Base-by-base conservation (phyloP, 2,797 vertebrate species). In the Syncerus caffer region DNA sequence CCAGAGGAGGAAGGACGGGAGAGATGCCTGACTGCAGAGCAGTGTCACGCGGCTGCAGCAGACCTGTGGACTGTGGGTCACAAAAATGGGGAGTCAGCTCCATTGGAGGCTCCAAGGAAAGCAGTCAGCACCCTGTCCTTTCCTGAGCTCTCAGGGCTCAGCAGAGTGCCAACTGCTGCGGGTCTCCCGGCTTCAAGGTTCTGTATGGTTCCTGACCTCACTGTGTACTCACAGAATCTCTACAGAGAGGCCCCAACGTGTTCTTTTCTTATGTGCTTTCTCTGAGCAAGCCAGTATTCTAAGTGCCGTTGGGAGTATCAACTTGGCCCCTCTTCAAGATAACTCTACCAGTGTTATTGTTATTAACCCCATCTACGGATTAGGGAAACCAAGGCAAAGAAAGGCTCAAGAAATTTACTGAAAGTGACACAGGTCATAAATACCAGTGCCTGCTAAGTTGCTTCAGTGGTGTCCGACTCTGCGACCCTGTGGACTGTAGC, bases 211-310 rank as follows among this genome's bases (percentile, higher is more conserved):
- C 34, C 4, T 19, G 8, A 29, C 5, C 23, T 15, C 29, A 2
- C 9, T 1, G 60, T 38, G 7, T 0, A 0, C 21, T 62, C 67
- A 12, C 0, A 9, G 38, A 19, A 47, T 6, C 67, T 82, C 58
- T 38, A 19, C 1, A 21, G 27, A 0, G 7, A 23, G 42, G 21
- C 42, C 62, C 19, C 4, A 47, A 9, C 7, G 17, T 10, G 15
- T 4, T 71, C 51, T 7, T 14, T 7, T 15, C 1, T 3, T 1
- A 16, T 1, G 16, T 4, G n/a, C 58, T 90, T 7, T 1, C n/a
- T 31, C 23, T 8, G 29, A 76, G n/a, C 64, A 17, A 55, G 42
- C 62, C 12, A 12, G 3, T 12, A 57, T 47, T 83, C 85, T 5
- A 16, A 31, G 34, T 7, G 10, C 4, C 15, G 45, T 19, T 0